Conservation (phyloP, 2,797 vertebrate species). For the Mormyrus hasselquistii region DNA sequence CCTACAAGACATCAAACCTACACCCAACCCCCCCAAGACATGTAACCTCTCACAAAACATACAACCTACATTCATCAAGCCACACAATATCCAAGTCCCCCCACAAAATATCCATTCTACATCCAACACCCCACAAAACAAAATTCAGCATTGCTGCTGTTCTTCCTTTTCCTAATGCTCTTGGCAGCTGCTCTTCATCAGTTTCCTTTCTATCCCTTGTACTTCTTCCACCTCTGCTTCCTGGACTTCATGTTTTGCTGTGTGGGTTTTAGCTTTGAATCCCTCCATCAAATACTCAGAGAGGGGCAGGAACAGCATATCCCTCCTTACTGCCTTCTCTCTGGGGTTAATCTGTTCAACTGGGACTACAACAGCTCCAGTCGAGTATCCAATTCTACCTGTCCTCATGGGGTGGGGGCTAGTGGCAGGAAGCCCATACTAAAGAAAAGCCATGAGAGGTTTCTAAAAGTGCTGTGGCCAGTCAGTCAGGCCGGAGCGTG, state of each 20-base stretch:
- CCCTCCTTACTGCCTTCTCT: neutral
- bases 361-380: conserved; percentile 86
- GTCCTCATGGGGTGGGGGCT: conserved; percentile 48
- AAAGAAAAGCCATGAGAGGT: conserved; percentile 59
- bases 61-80: neutral
- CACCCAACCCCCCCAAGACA: neutral
- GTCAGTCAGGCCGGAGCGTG: conserved; percentile 72
- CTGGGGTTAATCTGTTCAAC: conserved; percentile 68
- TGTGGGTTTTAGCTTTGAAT: neutral
- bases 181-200: neutral
- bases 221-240: too few species aligned
- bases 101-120: neutral
- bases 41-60: neutral
- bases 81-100: neutral
- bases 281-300: neutral
- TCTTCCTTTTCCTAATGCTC: neutral
- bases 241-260: neutral
- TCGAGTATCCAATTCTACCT: conserved; percentile 76
- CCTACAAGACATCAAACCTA: neutral
- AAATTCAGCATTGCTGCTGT: neutral
- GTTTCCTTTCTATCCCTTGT: too few species aligned
- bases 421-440: conserved; percentile 51
- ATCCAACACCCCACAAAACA: neutral
- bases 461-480: conserved; percentile 52
- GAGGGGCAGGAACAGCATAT: neutral